Evolutionary conservation across 1,140 invertebrate genomes (phyloP), one percentile per base, ranked within the genome.

Genomic region (Cyrtorhinus lividipennis): DNA sequence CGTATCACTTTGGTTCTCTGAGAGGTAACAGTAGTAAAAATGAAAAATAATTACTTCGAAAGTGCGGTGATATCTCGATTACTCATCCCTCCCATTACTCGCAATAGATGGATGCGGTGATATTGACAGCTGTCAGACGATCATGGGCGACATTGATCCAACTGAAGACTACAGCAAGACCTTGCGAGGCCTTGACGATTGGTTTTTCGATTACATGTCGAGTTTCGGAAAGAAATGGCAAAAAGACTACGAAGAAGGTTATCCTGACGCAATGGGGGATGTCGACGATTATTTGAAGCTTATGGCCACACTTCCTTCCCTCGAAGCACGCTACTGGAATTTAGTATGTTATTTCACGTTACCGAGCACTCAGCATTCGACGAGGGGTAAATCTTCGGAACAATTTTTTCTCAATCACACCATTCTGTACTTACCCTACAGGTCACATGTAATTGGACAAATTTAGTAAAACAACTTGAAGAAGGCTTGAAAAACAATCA

Each of bases 241-340:
- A 27, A 59, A 30, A n/a, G 58, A 59, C 13, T 59, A n/a, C 26
- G 27, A 59, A 27, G 27, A 30, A 26, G 58, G 58, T 1, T 59
- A 59, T 26, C 58, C 58, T 2, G 58, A 59, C 3, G 27, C 27
- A 1, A 10, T 59, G n/a, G 48, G 48, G 5, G 58, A 30, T 30
- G 23, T 27, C 24, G 58, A 59, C 15, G 58, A 59, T n/a, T 18
- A 30, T 26, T 26, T 59, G n/a, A 59, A 30, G n/a, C n/a, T 59
- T 15, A 30, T 27, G 58, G n/a, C 13, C 24, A 59, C 27, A 18
- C 27, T 59, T 8, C 58, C 58, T n/a, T 15, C 27, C 13, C 1
- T 59, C 10, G 58, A 59, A 59, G 24, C 58, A 5, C 24, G 24
- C 23, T 59, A 27, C 23, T 30, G 2, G 25, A 30, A 30, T n/a